Evolutionary conservation across 2,888 invertebrate species (phyloP).

Genomic region (Lymantria monacha): DNA sequence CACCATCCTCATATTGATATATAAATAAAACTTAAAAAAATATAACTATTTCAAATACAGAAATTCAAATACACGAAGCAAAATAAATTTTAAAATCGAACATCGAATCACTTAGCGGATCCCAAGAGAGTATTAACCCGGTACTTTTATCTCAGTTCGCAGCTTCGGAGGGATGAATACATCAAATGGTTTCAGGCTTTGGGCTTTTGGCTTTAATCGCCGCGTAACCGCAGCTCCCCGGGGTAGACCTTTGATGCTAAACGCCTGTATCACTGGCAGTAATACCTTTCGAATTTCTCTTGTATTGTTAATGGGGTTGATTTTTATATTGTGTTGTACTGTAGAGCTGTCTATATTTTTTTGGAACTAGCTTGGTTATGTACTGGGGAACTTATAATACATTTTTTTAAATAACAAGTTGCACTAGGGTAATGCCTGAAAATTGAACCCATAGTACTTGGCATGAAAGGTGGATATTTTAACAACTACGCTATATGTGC

Average conservation of each 20-base stretch:
- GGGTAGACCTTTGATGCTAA: slow-evolving; percentile 49
- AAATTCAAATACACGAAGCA: slow-evolving; percentile 17
- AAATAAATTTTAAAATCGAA: slow-evolving; percentile 40
- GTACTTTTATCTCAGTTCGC: slow-evolving; percentile 49
- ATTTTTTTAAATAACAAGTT: too few species aligned
- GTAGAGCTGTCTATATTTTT: too few species aligned
- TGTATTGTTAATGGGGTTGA: not conserved
- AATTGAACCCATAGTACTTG: too few species aligned
- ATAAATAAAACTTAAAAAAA: too few species aligned
- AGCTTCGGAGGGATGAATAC: slow-evolving; percentile 58
- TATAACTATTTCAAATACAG: not conserved
- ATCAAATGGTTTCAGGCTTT: slow-evolving; percentile 55
- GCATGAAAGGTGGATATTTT: too few species aligned
- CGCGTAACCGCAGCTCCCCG: slow-evolving; percentile 52
- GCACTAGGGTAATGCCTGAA: too few species aligned
- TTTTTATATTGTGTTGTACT: not conserved
- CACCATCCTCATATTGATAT: too few species aligned
- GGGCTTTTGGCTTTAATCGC: slow-evolving; percentile 58
- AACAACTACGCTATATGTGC: too few species aligned
- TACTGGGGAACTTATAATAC: too few species aligned
- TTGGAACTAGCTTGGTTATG: too few species aligned
- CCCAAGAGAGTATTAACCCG: slow-evolving; percentile 46
- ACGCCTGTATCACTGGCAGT: slow-evolving; percentile 34
- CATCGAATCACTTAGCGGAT: slow-evolving; percentile 45
- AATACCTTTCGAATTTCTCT: slow-evolving; percentile 6